Percentiles rank a stretch among this genome's conserved stretches.
Evolutionary conservation across 2,888 invertebrate species (phyloP).

Genomic region (Drosophila hawaiiensis): DNA sequence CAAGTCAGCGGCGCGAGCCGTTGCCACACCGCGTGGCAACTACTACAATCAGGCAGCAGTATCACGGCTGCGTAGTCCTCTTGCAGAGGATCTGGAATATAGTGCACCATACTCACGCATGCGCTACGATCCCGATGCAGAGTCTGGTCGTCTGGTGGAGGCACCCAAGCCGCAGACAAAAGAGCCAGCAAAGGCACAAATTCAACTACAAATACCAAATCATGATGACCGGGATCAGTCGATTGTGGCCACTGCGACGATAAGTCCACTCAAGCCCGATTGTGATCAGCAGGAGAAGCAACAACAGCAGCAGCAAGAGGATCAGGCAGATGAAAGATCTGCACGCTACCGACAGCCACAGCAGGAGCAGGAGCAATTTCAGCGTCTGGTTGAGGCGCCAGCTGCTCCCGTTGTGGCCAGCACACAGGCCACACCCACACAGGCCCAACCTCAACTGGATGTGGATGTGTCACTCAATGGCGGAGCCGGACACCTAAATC

Average conservation of each 20-base stretch:
- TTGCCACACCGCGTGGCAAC: conserved; percentile 36
- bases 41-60: conserved; percentile 45
- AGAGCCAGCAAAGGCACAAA: conserved; percentile 64
- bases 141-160: conserved; percentile 54
- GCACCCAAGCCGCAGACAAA: conserved; percentile 33
- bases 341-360: conserved; percentile 39
- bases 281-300: conserved; percentile 54
- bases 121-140: conserved; percentile 68
- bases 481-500: conserved; percentile 81
- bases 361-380: conserved; percentile 84
- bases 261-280: conserved; percentile 69
- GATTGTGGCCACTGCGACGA: conserved; percentile 70
- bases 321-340: conserved; percentile 20
- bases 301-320: conserved; percentile 19
- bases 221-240: conserved; percentile 60
- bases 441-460: conserved; percentile 44
- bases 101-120: conserved; percentile 82
- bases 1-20: conserved; percentile 40
- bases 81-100: conserved; percentile 74
- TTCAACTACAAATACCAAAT: conserved; percentile 78
- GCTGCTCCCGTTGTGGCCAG: conserved; percentile 37
- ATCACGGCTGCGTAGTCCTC: conserved; percentile 56
- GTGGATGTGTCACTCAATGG: conserved; percentile 83
- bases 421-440: conserved; percentile 58
- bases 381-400: conserved; percentile 85